These are phyloP conservation scores for Rutilus rutilus DNA, from an alignment of 2,113 vertebrate species.

Conservation along the genomic window DNA sequence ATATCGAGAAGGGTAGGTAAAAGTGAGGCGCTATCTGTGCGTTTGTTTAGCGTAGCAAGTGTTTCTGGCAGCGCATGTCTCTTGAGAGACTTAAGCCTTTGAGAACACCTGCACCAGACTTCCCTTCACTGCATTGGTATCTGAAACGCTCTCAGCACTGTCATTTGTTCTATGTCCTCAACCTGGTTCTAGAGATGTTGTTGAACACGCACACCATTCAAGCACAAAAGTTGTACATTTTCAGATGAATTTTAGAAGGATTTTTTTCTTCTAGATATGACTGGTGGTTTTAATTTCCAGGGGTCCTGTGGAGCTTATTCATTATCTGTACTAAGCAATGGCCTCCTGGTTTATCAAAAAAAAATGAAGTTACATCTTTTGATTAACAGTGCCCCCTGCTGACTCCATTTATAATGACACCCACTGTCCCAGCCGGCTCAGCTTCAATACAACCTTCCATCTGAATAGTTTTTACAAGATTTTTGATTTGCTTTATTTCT, in stretches of 20 bases:
- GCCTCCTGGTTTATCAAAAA: not conserved
- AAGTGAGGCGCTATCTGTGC: not conserved
- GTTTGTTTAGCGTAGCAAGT: constrained; percentile 22
- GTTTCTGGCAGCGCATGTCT: constrained; percentile 33
- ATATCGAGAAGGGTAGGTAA: not conserved
- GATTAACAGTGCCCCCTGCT: constrained; percentile 76
- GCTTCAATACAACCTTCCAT: not conserved
- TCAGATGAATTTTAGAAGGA: not conserved
- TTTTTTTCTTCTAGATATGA: not conserved
- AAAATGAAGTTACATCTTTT: constrained; percentile 30
- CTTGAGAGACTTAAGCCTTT: constrained; percentile 24
- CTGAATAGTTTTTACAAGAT: not conserved
- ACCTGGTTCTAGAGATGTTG: constrained; percentile 47
- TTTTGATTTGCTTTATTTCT: constrained; percentile 13
- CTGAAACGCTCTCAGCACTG: not conserved
- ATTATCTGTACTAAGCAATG: constrained; percentile 48
- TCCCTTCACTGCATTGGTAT: constrained; percentile 31
- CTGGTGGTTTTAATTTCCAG: constrained; percentile 15
- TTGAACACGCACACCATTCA: constrained; percentile 39
- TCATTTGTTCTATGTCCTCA: constrained; percentile 36
- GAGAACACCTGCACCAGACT: constrained; percentile 25
- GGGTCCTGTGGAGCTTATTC: constrained; percentile 28
- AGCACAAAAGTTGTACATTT: constrained; percentile 12
- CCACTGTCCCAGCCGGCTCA: not conserved
- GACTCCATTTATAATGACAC: constrained; percentile 19